Evolutionary conservation across 2,797 vertebrate species (phyloP), one percentile per base, ranked within the genome.

Genomic region (Steatocranus sp.): DNA sequence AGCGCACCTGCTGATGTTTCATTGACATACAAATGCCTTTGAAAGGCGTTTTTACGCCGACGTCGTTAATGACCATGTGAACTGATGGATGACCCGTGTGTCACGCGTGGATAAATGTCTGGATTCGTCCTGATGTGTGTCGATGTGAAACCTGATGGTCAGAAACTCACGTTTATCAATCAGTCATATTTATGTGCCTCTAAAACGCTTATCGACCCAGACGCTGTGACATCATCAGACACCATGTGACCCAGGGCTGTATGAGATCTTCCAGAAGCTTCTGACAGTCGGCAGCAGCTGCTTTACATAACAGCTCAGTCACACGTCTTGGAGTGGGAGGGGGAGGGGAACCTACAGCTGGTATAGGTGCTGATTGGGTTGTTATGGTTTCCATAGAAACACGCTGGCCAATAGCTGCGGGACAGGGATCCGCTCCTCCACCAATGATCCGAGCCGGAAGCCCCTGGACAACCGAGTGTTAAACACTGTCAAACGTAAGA

Each of bases 401-500:
- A 96, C 96, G n/a, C 87, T 96, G 91, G 96, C 96, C 95, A 99
- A 99, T 94, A 99, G 98, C 95, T 99, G 98, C 0, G 98, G 98
- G 75, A 99, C 98, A 2, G 98, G 98, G 80, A 99, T 99, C 89
- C 97, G 98, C 36, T 99, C 98, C 1, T 99, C 98, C 41, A 98
- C 98, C n/a, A 99, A 98, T 18, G 98, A 99, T 92, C 98, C 98
- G 0, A 99, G 97, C 94, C 94, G 98, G 81, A 99, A 99, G 85
- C 98, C 98, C 0, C 94, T 99, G 94, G 98, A 99, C 96, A 99
- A 98, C 96, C 95, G 98, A 11, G 98, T 99, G 78, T 96, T 99
- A 18, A 99, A 99, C 9, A 98, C 98, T 10, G 98, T 99, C 77
- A 99, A 99, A 97, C 80, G 98, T 99, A 94, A 98, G 98, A 70